Evolutionary conservation across 2,797 vertebrate species (phyloP).

Genomic region (Gymnoscopelus braueri): DNA sequence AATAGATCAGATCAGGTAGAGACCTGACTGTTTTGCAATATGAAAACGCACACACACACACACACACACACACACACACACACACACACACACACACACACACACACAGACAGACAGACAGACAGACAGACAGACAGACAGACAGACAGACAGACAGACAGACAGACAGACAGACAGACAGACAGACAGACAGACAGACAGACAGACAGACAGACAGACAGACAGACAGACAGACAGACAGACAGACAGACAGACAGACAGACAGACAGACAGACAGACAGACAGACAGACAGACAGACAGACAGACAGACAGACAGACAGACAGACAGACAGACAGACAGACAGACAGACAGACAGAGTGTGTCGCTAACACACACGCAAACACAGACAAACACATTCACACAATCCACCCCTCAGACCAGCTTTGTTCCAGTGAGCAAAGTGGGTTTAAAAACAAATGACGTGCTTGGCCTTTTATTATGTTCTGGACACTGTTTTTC

Average conservation of each 20-base stretch:
- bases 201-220: too few relatives aligned
- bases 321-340: neutral
- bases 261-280: neutral
- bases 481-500: constrained; percentile 82
- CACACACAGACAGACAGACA: neutral
- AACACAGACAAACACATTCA: constrained; percentile 62
- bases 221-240: neutral
- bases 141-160: too few relatives aligned
- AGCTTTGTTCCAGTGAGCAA: constrained; percentile 73
- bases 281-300: too few relatives aligned
- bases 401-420: constrained; percentile 61
- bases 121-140: too few relatives aligned
- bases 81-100: neutral
- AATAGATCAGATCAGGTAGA: too few relatives aligned
- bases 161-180: neutral
- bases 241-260: constrained; percentile 1
- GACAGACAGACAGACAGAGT: constrained; percentile 1
- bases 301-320: neutral
- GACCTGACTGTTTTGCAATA: too few relatives aligned
- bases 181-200: neutral
- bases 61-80: too few relatives aligned
- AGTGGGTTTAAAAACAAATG: constrained; percentile 79
- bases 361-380: constrained; percentile 6
- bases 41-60: too few relatives aligned
- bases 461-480: constrained; percentile 79